Percentiles rank a stretch among this genome's conserved stretches.
These are phyloP conservation scores for Melieria picta DNA, from an alignment of 2,888 invertebrate species.

Conservation along the genomic window DNA sequence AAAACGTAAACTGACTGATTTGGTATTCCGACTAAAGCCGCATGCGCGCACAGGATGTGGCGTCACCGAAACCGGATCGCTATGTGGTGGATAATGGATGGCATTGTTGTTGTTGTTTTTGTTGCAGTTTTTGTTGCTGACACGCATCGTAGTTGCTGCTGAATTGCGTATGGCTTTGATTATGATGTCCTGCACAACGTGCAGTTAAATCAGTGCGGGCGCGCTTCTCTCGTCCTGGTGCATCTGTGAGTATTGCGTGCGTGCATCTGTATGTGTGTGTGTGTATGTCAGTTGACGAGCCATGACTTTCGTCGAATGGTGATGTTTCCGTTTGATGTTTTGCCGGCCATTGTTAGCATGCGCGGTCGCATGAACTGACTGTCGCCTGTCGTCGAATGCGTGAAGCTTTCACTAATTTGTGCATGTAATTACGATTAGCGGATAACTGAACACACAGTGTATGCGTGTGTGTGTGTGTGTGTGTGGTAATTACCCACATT, in stretches of 20 bases:
- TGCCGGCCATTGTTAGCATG: neutral
- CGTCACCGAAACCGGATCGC: no score
- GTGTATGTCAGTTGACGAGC: neutral
- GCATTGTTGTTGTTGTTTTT: neutral
- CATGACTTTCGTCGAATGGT: constrained; percentile 49
- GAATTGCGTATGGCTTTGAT: constrained; percentile 4
- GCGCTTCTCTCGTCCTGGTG: no score
- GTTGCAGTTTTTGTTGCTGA: neutral
- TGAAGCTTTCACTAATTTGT: constrained; percentile 18
- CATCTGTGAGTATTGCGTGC: neutral
- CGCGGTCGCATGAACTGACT: neutral
- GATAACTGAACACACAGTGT: constrained; percentile 16
- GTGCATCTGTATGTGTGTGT: neutral
- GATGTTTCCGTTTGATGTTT: constrained; percentile 45
- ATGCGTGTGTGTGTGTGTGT: neutral
- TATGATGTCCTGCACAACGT: constrained; percentile 2
- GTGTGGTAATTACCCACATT: neutral
- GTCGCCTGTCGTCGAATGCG: constrained; percentile 10
- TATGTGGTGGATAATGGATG: neutral
- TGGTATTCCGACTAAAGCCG: no score
- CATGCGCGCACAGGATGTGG: no score
- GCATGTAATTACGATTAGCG: constrained; percentile 24
- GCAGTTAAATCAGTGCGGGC: no score
- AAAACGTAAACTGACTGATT: no score
- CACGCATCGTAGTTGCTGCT: neutral